A percentile compares a stretch with the other conserved stretches of the same genome.
These are phyloP conservation scores for Dryadula phaetusa DNA, from an alignment of 2,888 invertebrate species.

Conservation along the genomic window DNA sequence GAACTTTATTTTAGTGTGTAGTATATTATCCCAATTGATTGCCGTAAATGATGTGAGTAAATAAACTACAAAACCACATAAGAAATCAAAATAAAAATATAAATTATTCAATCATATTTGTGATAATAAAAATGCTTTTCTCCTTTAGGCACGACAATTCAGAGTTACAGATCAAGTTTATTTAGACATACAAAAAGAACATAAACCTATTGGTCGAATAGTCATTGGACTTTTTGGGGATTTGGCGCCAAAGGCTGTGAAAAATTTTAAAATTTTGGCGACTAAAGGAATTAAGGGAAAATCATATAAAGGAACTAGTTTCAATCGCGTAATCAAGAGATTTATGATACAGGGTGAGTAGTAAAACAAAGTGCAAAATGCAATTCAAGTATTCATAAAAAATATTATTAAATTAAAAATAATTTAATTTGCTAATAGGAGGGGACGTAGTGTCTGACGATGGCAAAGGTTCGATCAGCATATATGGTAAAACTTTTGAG, in stretches of 20 bases:
- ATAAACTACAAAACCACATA: neutral
- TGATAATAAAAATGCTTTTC: neutral
- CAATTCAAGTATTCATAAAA: neutral
- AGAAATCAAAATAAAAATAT: too few relatives aligned
- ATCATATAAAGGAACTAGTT: constrained; percentile 90
- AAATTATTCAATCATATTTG: neutral
- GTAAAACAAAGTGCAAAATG: neutral
- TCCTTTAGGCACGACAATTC: constrained; percentile 84
- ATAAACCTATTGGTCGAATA: constrained; percentile 89
- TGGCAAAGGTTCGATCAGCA: constrained; percentile 93
- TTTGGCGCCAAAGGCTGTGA: constrained; percentile 92
- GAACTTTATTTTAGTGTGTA: constrained; percentile 31
- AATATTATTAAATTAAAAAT: neutral
- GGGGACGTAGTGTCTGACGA: constrained; percentile 93
- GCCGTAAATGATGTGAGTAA: constrained; percentile 29
- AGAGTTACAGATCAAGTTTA: constrained; percentile 92
- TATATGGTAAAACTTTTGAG: constrained; percentile 92
- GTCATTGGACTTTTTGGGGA: constrained; percentile 96
- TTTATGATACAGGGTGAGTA: constrained; percentile 96
- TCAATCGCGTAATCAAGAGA: constrained; percentile 93
- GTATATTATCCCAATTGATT: constrained; percentile 28
- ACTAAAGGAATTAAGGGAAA: constrained; percentile 89
- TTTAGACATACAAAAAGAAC: constrained; percentile 91
- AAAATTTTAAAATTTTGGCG: constrained; percentile 94
- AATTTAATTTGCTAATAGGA: constrained; percentile 78